phyloP scores from a whole-genome alignment of 1,140 invertebrate species.

The Gryon sp. region DNA sequence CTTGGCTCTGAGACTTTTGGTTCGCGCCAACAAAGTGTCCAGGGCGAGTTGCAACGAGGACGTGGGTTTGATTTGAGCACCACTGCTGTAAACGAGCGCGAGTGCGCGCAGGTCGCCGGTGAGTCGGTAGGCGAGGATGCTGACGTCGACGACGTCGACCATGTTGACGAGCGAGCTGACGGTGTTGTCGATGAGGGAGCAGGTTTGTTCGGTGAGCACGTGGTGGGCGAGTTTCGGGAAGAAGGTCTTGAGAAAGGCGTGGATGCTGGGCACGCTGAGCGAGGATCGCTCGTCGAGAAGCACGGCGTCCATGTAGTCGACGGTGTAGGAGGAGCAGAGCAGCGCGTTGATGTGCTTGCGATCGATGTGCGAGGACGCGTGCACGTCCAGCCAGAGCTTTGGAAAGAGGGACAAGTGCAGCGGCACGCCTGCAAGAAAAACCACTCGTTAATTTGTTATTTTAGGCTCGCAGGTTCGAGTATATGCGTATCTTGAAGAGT shows the following conservation, averaged over 20 bases:
- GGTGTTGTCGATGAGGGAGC: conserved; percentile 81
- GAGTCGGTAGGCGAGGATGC: conserved; percentile 77
- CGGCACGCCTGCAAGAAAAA: conserved; percentile 81
- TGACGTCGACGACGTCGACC: conserved; percentile 79
- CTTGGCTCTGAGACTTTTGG: conserved; percentile 67
- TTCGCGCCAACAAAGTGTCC: conserved; percentile 70
- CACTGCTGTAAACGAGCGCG: conserved; percentile 69
- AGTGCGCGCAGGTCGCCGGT: conserved; percentile 78
- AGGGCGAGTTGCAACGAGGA: conserved; percentile 68
- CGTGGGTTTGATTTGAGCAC: conserved; percentile 73
- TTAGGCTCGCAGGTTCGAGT: too few species aligned
- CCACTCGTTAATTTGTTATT: not conserved
- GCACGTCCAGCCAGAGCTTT: conserved; percentile 90
- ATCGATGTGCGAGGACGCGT: conserved; percentile 87
- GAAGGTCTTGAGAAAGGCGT: conserved; percentile 89
- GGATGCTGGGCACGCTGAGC: conserved; percentile 87
- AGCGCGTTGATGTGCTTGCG: conserved; percentile 88
- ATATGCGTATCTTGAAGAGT: too few species aligned
- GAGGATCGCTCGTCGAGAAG: conserved; percentile 89
- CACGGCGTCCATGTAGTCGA: conserved; percentile 91
- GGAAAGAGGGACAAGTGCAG: conserved; percentile 91
- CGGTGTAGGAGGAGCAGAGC: conserved; percentile 87
- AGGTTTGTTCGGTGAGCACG: conserved; percentile 82
- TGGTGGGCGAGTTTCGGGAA: conserved; percentile 88
- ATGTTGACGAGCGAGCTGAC: conserved; percentile 80